Base-by-base conservation (phyloP, 1,140 invertebrate species). In the Schmidtea mediterranea region DNA sequence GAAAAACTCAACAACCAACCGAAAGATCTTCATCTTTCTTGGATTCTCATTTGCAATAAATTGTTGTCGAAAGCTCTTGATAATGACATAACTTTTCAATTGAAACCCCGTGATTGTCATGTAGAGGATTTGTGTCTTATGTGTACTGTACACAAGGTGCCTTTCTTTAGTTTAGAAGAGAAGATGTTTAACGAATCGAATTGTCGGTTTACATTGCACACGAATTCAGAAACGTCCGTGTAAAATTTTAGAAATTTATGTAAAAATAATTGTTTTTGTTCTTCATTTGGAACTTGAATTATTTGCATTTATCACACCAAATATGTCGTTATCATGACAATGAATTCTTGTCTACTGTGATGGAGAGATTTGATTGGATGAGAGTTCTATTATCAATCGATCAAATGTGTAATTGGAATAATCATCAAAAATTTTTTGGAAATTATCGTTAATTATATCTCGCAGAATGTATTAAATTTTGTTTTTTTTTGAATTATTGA, bases 201-300 rank as follows among this genome's bases (percentile, higher is more conserved):
- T 53, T 84, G 87, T 63, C 79, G 81, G 56, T 89, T 89, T 72
- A 74, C 83, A 36, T 63, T 87, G 40, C 71, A 80, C 58, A 63
- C 87, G 1, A 86, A 82, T 61, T 84, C 81, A 0, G 82, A 89
- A 63, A 87, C 82, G 12, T 83, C 80, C 40, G 82, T 87, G 60
- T 89, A 55, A 16, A 41, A 6, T 41, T 41, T 32, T 32, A 3
- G 10, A 32, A 32, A 3, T 32, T 32, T 32, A 6, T 32, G 3
- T 32, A 32, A 3, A 32, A 32, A 10, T 6, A 32, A 32, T 32
- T 6, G 10, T 32, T 32, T 32, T 32, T 32, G 5, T 32, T 32
- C 10, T 6, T 32, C 26, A 32, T 32, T 32, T 6, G 10, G 26
- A 32, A 32, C 26, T 32, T 32, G 26, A 32, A 32, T 6, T 32